Conservation (phyloP, 2,797 vertebrate species). For the Etheostoma perlongum region DNA sequence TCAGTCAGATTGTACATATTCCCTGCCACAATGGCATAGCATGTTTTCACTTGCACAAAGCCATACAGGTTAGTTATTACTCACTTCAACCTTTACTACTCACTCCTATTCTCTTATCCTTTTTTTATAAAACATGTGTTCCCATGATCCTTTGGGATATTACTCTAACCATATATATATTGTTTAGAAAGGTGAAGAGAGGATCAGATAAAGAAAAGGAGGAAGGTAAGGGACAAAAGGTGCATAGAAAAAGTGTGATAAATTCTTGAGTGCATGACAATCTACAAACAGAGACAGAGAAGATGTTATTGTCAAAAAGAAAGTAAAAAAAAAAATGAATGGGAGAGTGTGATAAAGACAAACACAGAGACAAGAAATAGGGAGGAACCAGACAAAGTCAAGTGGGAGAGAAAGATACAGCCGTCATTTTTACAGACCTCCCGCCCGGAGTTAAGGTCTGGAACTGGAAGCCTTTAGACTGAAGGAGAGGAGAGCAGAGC, state of each 20-base stretch:
- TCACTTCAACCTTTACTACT: neutral
- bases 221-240: constrained; percentile 14
- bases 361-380: constrained; percentile 24
- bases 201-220: constrained; percentile 22
- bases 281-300: constrained; percentile 17
- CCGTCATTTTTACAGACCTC: constrained; percentile 79
- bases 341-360: constrained; percentile 29
- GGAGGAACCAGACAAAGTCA: constrained; percentile 49
- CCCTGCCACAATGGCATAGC: neutral
- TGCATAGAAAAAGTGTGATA: constrained; percentile 24
- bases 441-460: constrained; percentile 73
- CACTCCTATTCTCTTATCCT: neutral
- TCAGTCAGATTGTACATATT: neutral
- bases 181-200: constrained; percentile 31
- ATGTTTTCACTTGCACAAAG: constrained; percentile 13
- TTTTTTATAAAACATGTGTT: constrained; percentile 17
- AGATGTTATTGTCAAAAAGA: constrained; percentile 26
- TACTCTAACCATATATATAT: constrained; percentile 22
- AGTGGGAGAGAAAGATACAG: constrained; percentile 68
- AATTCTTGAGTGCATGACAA: constrained; percentile 16
- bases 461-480: constrained; percentile 69
- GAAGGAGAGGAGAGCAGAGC: constrained; percentile 63
- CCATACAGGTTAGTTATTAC: constrained; percentile 16
- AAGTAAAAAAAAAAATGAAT: constrained; percentile 32
- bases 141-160: neutral